A percentile compares a stretch with the other conserved stretches of the same genome.
These are phyloP conservation scores for Antrozous pallidus DNA, from an alignment of 2,797 vertebrate genomes.

Conservation along the genomic window DNA sequence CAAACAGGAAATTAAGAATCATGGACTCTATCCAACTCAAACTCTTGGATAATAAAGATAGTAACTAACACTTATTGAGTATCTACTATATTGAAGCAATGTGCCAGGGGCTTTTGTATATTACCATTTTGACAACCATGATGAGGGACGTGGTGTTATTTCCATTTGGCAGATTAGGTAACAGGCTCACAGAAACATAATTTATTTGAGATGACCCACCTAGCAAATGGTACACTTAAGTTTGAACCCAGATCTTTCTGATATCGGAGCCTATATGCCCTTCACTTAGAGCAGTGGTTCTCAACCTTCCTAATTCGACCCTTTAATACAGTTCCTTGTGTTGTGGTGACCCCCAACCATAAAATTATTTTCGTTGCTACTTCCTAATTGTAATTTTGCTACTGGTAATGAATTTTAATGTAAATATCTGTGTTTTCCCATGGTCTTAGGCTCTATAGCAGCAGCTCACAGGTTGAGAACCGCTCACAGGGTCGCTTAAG, in stretches of 20 bases:
- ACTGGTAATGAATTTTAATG: no score
- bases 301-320: no score
- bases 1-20: neutral
- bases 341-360: no score
- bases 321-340: no score
- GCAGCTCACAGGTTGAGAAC: no score
- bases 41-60: conserved; percentile 39
- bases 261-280: neutral
- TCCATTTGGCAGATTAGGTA: neutral
- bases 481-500: no score
- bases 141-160: neutral
- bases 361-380: no score
- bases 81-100: neutral
- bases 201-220: neutral
- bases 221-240: neutral
- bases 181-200: neutral
- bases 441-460: no score
- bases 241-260: neutral
- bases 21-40: neutral
- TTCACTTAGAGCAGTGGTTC: no score
- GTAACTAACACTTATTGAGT: neutral
- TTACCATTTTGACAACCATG: neutral
- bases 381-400: no score
- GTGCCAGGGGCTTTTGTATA: neutral
- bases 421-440: no score